These are phyloP conservation scores for Nematostella vectensis DNA, from an alignment of 92 coral and sea anemone species.

Conservation along the genomic window DNA sequence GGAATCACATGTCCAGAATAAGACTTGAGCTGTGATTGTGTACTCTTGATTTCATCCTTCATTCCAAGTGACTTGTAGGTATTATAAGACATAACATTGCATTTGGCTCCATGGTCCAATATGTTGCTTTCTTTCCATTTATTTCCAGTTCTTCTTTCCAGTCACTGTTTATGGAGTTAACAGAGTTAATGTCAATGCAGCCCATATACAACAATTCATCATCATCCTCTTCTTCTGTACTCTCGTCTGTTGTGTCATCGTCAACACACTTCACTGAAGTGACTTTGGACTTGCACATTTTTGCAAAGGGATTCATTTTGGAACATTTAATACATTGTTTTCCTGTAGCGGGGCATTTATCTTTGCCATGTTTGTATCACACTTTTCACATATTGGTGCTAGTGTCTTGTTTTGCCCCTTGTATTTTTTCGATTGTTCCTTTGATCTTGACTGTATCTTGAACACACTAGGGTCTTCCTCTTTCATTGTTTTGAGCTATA, in stretches of 20 bases:
- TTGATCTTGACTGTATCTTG: too few species aligned
- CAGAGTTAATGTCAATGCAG: constrained; percentile 13
- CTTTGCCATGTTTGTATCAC: constrained; percentile 1
- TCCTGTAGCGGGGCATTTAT: too few species aligned
- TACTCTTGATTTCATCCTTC: too few species aligned
- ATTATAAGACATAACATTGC: constrained; percentile 24
- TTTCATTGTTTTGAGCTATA: constrained; percentile 20
- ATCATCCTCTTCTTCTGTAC: neutral
- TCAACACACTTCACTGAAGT: constrained; percentile 7
- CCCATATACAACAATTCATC: constrained; percentile 11
- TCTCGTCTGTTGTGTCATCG: constrained; percentile 1
- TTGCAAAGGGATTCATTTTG: constrained; percentile 26
- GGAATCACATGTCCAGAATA: constrained; percentile 25
- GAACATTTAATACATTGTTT: too few species aligned
- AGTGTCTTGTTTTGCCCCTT: neutral
- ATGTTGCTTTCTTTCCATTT: constrained; percentile 13
- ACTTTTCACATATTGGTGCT: too few species aligned
- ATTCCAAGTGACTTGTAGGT: constrained; percentile 13
- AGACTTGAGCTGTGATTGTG: constrained; percentile 7
- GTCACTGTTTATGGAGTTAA: constrained; percentile 3
- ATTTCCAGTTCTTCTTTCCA: constrained; percentile 20
- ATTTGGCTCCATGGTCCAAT: constrained; percentile 31
- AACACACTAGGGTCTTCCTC: neutral
- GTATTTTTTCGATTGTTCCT: too few species aligned
- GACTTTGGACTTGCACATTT: constrained; percentile 14